phyloP scores from a whole-genome alignment of 2,113 vertebrate species.

The Gopherus flavomarginatus region DNA sequence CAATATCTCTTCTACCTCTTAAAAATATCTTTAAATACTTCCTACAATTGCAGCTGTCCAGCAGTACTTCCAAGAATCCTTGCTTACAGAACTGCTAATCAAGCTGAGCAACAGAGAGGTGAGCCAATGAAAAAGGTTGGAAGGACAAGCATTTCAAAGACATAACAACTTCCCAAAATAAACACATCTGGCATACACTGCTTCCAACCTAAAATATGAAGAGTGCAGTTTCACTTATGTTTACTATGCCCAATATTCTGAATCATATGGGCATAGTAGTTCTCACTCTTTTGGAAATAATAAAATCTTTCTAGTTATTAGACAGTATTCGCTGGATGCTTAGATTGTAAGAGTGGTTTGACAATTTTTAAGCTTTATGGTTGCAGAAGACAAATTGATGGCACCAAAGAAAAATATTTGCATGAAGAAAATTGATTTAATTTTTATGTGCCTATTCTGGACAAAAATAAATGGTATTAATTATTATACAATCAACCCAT shows the following conservation, averaged over 20 bases:
- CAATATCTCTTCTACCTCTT: not conserved
- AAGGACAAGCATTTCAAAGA: slow-evolving; percentile 6
- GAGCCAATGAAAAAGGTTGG: slow-evolving; percentile 5
- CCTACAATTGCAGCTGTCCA: not conserved
- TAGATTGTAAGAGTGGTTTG: slow-evolving; percentile 30
- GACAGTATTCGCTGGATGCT: not conserved
- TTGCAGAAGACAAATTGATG: not conserved
- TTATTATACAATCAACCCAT: not conserved
- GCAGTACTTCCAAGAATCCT: not conserved
- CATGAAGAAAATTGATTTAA: not conserved
- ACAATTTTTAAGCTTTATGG: slow-evolving; percentile 17
- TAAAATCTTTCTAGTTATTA: slow-evolving; percentile 44
- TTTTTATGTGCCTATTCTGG: not conserved
- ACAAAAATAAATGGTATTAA: not conserved
- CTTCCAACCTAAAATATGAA: slow-evolving; percentile 57
- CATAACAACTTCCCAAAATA: slow-evolving; percentile 14
- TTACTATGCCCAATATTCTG: slow-evolving; percentile 55
- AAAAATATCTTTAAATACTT: not conserved
- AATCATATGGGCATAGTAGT: not conserved
- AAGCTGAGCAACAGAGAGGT: slow-evolving; percentile 35
- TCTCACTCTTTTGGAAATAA: slow-evolving; percentile 38
- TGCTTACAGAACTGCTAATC: not conserved
- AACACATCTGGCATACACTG: slow-evolving; percentile 26
- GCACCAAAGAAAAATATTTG: not conserved
- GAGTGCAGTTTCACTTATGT: slow-evolving; percentile 45